phyloP scores from a whole-genome alignment of 1,140 invertebrate species.

The Megalonaias nervosa region DNA sequence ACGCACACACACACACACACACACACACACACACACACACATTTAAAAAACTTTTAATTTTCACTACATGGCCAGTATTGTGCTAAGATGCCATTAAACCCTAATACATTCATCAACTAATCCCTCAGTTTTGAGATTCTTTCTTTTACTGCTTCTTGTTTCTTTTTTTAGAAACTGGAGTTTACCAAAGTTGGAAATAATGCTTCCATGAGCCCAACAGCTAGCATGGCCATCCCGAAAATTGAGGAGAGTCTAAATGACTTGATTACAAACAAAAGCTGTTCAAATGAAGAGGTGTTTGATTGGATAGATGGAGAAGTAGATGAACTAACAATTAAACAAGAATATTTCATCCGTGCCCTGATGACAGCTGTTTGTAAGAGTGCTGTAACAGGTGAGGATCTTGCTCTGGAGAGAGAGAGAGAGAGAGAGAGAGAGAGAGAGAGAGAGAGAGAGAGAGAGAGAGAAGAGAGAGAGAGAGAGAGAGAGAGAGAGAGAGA shows the following conservation, averaged over 20 bases:
- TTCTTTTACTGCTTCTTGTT: not conserved
- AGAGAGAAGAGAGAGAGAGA: too few relatives aligned
- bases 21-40: too few relatives aligned
- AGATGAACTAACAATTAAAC: slow-evolving; percentile 50
- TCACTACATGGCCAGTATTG: too few relatives aligned
- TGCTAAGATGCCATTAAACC: too few relatives aligned
- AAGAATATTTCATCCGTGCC: slow-evolving; percentile 74
- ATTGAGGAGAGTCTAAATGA: slow-evolving; percentile 54
- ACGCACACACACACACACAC: too few relatives aligned
- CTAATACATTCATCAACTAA: too few relatives aligned
- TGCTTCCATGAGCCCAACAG: slow-evolving; percentile 43
- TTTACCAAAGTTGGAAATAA: slow-evolving; percentile 57
- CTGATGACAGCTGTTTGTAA: slow-evolving; percentile 81
- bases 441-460: too few relatives aligned
- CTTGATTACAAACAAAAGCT: slow-evolving; percentile 43
- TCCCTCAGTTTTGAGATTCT: too few relatives aligned
- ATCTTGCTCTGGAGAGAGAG: too few relatives aligned
- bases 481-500: too few relatives aligned
- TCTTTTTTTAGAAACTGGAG: slow-evolving; percentile 62
- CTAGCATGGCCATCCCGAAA: slow-evolving; percentile 49
- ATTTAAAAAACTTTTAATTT: too few relatives aligned
- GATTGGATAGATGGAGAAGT: slow-evolving; percentile 75
- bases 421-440: too few relatives aligned
- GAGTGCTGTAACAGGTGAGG: slow-evolving; percentile 65
- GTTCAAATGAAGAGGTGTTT: slow-evolving; percentile 64